phyloP scores from a whole-genome alignment of 2,113 vertebrate species.

The Dromas ardeola region DNA sequence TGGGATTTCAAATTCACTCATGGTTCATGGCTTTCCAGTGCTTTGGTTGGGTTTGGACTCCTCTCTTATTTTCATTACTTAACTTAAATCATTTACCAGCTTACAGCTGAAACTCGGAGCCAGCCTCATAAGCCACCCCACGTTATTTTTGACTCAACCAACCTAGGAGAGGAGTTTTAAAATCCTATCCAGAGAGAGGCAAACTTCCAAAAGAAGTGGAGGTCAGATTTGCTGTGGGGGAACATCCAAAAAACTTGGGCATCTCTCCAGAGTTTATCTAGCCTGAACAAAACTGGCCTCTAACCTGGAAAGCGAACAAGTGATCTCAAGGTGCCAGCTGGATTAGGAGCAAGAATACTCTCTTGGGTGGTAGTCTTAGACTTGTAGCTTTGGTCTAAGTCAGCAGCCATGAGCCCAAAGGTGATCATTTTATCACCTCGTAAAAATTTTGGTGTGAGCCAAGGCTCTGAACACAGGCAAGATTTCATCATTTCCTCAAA shows the following conservation, averaged over 20 bases:
- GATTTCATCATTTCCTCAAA: not conserved
- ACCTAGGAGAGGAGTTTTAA: not conserved
- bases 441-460: not conserved
- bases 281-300: not conserved
- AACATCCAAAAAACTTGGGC: not conserved
- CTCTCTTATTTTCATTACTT: not conserved
- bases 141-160: not conserved
- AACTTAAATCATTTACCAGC: not conserved
- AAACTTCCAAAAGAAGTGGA: not conserved
- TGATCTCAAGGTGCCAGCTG: not conserved
- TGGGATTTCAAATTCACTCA: not conserved
- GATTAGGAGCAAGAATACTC: not conserved
- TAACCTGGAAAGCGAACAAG: not conserved
- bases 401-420: not conserved
- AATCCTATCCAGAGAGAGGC: not conserved
- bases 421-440: slow-evolving; percentile 28
- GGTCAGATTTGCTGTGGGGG: not conserved
- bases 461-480: not conserved
- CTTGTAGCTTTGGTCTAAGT: slow-evolving; percentile 1
- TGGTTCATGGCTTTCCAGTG: not conserved
- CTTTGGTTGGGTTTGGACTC: not conserved
- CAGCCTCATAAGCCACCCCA: not conserved
- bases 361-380: not conserved
- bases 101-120: not conserved
- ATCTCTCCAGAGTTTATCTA: not conserved